A percentile compares a stretch with the other conserved stretches of the same genome.
Evolutionary conservation across 2,797 vertebrate species (phyloP).

Genomic region (Calcarius lapponicus): DNA sequence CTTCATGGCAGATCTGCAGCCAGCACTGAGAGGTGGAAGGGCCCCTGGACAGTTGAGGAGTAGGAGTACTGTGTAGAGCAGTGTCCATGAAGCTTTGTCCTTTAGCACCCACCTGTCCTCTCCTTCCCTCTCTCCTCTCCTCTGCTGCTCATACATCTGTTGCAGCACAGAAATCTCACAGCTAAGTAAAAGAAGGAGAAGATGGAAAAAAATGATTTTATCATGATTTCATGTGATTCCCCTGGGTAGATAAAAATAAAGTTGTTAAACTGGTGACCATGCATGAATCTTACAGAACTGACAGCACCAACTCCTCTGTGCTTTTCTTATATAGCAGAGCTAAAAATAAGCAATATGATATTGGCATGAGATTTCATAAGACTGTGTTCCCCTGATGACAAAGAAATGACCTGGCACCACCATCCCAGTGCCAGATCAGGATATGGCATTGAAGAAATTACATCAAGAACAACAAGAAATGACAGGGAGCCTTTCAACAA

Average conservation of each 20-base stretch:
- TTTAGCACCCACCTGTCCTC: background rate
- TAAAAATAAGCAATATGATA: conserved; percentile 9
- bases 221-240: conserved; percentile 18
- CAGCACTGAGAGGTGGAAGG: background rate
- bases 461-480: background rate
- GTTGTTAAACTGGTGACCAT: conserved; percentile 43
- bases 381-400: background rate
- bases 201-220: background rate
- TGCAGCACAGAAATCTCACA: background rate
- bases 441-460: background rate
- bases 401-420: background rate
- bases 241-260: conserved; percentile 47
- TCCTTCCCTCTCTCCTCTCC: background rate
- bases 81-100: background rate
- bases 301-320: conserved; percentile 19
- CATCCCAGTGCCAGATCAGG: background rate
- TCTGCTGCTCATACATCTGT: background rate
- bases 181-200: background rate
- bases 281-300: conserved; percentile 8
- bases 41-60: background rate
- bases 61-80: background rate
- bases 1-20: background rate
- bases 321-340: background rate
- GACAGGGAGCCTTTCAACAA: background rate
- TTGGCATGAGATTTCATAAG: background rate